Evolutionary conservation across 2,113 vertebrate genomes (phyloP), one percentile per base, ranked within the genome.

Genomic region (Desmodus rotundus): DNA sequence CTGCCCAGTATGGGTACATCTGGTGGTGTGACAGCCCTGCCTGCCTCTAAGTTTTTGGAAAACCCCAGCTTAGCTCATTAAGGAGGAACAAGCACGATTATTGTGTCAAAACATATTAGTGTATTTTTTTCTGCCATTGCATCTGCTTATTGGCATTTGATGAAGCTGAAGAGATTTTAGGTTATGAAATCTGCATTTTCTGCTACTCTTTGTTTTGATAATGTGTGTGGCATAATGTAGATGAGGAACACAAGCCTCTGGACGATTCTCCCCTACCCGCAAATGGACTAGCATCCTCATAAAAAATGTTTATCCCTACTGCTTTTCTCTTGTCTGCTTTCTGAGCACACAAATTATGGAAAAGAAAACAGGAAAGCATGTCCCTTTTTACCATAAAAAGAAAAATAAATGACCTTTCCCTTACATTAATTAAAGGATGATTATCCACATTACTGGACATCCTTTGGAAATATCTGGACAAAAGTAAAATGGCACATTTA

Each of bases 11-110:
- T 52, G 72, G 81, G 65, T 89, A 84, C 36, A 87, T 84, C 84
- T 91, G 70, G 78, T 74, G 22, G n/a, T 38, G 87, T 98, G 97
- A 97, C 97, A 97, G 76, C 56, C 81, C 83, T 41, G 26, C 93
- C 81, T 85, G 65, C 76, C 87, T 92, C n/a, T 80, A 12, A 94
- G 76, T 91, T 41, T 14, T 36, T 89, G 73, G 73, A 95, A 91
- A 89, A 86, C n/a, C 92, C 93, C 90, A 52, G 22, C 26, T 67
- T 91, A 82, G 50, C 67, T 95, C 83, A 43, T 74, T 63, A 70
- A 47, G 61, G 63, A 82, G 50, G 76, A 87, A 76, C 41, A 83
- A 77, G 9, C 83, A 89, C 17, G 6, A 61, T 13, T 28, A 92
- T 47, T 84, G 58, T 94, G 86, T 93, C 74, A 89, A 94, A 81